These are phyloP conservation scores for Megalops atlanticus DNA, from an alignment of 2,113 vertebrate genomes.

Conservation along the genomic window DNA sequence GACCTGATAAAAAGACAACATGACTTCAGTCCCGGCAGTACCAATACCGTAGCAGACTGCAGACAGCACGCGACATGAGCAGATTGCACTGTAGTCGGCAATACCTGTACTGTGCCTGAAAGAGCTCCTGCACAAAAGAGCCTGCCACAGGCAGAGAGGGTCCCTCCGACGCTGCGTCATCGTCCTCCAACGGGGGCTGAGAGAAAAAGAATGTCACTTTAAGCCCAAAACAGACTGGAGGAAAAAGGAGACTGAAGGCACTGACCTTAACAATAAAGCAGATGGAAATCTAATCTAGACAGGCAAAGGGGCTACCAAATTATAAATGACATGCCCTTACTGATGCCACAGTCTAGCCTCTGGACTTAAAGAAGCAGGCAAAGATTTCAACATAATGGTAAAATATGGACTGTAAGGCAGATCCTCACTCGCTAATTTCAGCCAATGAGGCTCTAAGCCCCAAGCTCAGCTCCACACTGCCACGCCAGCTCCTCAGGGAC, in stretches of 20 bases:
- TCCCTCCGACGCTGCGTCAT: constrained; percentile 82
- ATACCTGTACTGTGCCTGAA: constrained; percentile 98
- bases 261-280: neutral
- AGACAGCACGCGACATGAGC: neutral
- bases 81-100: too few species aligned
- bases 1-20: constrained; percentile 71
- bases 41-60: neutral
- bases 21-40: neutral
- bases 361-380: neutral
- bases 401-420: neutral
- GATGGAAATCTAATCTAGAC: neutral
- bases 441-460: neutral
- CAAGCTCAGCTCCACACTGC: neutral
- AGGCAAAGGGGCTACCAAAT: neutral
- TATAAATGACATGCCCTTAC: neutral
- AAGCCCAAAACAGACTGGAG: neutral
- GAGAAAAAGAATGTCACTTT: constrained; percentile 8
- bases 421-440: neutral
- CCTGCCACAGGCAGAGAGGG: constrained; percentile 86
- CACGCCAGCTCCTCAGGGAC: neutral
- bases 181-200: constrained; percentile 83
- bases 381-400: neutral
- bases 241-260: neutral
- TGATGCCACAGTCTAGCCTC: neutral
- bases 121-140: constrained; percentile 96